phyloP scores from a whole-genome alignment of 2,797 vertebrate species.

The Sebastes kiyomatsui region DNA sequence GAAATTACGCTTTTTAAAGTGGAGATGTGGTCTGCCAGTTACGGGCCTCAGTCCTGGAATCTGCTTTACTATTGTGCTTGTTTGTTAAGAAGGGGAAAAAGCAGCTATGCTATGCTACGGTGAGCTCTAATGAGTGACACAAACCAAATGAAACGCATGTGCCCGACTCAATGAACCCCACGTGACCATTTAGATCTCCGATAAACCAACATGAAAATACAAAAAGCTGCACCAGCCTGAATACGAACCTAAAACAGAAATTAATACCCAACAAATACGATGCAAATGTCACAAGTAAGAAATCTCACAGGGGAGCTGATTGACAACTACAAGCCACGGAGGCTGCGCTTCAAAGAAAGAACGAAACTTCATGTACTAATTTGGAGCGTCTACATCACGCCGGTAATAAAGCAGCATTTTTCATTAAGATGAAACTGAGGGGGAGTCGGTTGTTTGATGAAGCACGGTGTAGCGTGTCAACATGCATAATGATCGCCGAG shows the following conservation, averaged over 20 bases:
- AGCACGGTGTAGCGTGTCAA: background rate
- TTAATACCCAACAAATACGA: background rate
- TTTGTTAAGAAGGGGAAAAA: conserved; percentile 21
- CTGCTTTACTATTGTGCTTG: conserved; percentile 45
- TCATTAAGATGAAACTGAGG: conserved; percentile 1
- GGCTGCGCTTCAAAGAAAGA: background rate
- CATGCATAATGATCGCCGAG: background rate
- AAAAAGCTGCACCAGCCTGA: background rate
- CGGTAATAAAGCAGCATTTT: conserved; percentile 8
- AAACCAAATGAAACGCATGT: conserved; percentile 22
- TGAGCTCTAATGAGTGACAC: conserved; percentile 30
- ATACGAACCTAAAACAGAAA: background rate
- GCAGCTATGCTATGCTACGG: conserved; percentile 25
- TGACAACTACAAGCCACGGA: conserved; percentile 3
- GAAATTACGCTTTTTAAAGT: conserved; percentile 75
- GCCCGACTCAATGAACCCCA: conserved; percentile 24
- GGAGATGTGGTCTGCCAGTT: conserved; percentile 59
- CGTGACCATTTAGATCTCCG: conserved; percentile 23
- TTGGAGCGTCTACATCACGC: background rate
- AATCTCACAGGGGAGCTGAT: background rate
- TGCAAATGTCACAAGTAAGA: background rate
- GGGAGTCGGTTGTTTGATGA: background rate
- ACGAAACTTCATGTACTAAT: background rate
- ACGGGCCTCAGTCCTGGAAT: conserved; percentile 58
- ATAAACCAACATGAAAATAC: background rate